Evolutionary conservation across 2,113 vertebrate genomes (phyloP).

Genomic region (Phaethon lepturus): DNA sequence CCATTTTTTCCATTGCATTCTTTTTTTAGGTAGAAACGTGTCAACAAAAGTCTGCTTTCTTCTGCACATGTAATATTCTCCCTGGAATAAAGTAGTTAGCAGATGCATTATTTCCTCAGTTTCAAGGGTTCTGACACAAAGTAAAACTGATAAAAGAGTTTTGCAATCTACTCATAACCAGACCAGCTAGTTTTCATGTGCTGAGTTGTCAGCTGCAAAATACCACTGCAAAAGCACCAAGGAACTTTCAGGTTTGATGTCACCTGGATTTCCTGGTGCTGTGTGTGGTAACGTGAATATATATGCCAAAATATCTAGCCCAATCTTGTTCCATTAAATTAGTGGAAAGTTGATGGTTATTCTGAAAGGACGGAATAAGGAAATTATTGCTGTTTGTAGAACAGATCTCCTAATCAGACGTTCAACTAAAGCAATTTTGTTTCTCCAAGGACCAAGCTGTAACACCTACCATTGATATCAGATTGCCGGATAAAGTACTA

Average conservation of each 20-base stretch:
- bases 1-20: rapidly evolving
- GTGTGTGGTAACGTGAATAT: neutral
- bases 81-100: neutral
- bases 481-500: neutral
- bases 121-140: neutral
- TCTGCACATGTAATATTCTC: neutral
- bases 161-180: neutral
- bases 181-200: neutral
- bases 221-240: neutral
- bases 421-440: neutral
- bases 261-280: neutral
- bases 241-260: neutral
- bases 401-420: neutral
- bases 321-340: neutral
- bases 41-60: rapidly evolving
- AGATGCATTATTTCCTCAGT: neutral
- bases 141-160: neutral
- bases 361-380: neutral
- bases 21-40: neutral
- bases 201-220: neutral
- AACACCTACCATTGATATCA: neutral
- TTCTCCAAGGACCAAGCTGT: neutral
- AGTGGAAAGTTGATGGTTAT: neutral
- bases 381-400: neutral
- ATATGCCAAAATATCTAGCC: neutral